A percentile compares a stretch with the other conserved stretches of the same genome.
phyloP scores from a whole-genome alignment of 2,797 vertebrate genomes.

The Coranthus polyacanthus region DNA sequence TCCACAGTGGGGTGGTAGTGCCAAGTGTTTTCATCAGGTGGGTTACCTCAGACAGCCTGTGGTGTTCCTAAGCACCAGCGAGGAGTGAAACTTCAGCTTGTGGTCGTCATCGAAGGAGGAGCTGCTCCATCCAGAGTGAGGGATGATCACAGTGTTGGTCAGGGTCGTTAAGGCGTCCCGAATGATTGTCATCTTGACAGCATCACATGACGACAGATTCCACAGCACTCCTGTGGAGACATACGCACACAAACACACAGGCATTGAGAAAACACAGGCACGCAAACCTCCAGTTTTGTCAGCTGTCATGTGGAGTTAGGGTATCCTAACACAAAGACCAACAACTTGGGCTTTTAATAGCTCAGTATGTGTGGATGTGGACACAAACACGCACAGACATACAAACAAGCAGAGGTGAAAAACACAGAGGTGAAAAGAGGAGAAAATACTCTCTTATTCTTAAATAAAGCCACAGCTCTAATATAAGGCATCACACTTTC shows the following conservation, averaged over 20 bases:
- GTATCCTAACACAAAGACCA: constrained; percentile 15
- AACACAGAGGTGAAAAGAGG: constrained; percentile 2
- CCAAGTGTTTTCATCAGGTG: constrained; percentile 83
- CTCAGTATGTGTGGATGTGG: constrained; percentile 21
- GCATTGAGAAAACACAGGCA: constrained; percentile 20
- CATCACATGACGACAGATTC: constrained; percentile 98
- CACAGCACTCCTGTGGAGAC: constrained; percentile 92
- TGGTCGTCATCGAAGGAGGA: constrained; percentile 95
- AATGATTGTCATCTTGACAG: constrained; percentile 98
- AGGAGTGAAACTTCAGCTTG: constrained; percentile 98
- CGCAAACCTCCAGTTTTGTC: constrained; percentile 42
- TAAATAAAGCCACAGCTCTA: constrained; percentile 28
- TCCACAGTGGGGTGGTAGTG: constrained; percentile 70
- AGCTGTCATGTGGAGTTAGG: constrained; percentile 64
- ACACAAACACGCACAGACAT: constrained; percentile 4
- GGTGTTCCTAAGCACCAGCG: constrained; percentile 95
- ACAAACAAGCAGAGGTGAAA: constrained; percentile 15
- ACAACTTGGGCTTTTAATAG: constrained; percentile 55
- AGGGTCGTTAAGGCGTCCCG: constrained; percentile 94
- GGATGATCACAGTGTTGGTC: constrained; percentile 98
- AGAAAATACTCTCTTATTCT: constrained; percentile 28
- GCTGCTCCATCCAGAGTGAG: constrained; percentile 97
- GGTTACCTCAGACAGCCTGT: constrained; percentile 96
- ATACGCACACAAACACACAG: constrained; percentile 15
- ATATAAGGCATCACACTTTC: constrained; percentile 47